Evolutionary conservation across 92 coral and sea anemone genomes (phyloP), one percentile per base, ranked within the genome.

Genomic region (Desmophyllum pertusum): DNA sequence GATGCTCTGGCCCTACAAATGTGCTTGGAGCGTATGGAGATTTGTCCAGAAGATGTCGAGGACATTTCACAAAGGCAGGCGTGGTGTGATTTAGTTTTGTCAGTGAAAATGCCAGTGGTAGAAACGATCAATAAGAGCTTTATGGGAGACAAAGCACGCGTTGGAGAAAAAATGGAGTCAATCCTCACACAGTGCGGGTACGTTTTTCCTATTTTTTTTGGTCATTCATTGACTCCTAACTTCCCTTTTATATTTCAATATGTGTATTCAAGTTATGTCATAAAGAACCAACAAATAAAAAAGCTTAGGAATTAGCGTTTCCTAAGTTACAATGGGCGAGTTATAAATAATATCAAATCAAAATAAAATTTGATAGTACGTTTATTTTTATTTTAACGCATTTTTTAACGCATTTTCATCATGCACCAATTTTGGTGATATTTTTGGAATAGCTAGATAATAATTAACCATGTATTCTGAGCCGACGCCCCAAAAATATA

Each of bases 21-120:
- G 78, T 92, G 98, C 81, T 83, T 94, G 39, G 77, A 87, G 33
- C 83, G 90, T 65, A 53, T 94, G 88, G 92, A 87, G 51, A 95
- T 95, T 21, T 14, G 17, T 19, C 77, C 67, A 37, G 79, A 76
- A 29, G 84, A 84, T 76, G 69, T 94, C 40, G 73, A 86, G 19
- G 83, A 67, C 63, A 50, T 55, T 19, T 55, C 80, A 6, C 74
- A 39, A 53, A 83, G 94, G 80, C 63, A 29, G 42, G 43, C 53
- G 39, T 94, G 98, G 98, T 94, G 98, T 72, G 93, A 92, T 76
- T 50, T 55, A 11, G 95, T 94, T 76, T 90, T 92, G 51, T 73
- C 89, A 10, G 74, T 92, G 18, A 81, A 93, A 43, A 81, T 86
- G 8, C 83, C 93, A 23, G 83, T 87, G 76, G 92, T 92, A 70